phyloP scores from a whole-genome alignment of 2,113 vertebrate genomes.

The Fulica atra region DNA sequence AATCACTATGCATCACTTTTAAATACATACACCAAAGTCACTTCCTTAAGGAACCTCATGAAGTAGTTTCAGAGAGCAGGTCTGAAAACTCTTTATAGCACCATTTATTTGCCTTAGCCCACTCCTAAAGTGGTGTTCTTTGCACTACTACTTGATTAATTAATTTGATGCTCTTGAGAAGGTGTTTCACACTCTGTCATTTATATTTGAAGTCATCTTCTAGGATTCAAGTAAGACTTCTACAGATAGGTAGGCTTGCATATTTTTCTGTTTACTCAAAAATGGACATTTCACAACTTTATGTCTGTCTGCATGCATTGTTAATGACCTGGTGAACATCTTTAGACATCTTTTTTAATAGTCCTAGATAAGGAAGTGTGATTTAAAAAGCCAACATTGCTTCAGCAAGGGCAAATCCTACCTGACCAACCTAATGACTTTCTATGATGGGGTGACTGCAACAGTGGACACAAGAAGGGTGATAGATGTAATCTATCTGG shows the following conservation, averaged over 20 bases:
- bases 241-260: neutral
- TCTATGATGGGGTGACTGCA: no score
- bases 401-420: no score
- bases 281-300: neutral
- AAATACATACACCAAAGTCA: neutral
- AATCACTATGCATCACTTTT: slow-evolving; percentile 8
- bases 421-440: no score
- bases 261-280: neutral
- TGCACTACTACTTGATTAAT: neutral
- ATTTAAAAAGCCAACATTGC: neutral
- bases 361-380: neutral
- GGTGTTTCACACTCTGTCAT: neutral
- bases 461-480: no score
- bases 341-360: neutral
- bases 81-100: neutral
- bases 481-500: no score
- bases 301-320: neutral
- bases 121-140: neutral
- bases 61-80: neutral
- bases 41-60: neutral
- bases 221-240: neutral
- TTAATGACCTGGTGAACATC: neutral
- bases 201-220: neutral
- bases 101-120: neutral
- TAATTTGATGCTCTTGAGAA: neutral